Evolutionary conservation across 2,888 invertebrate species (phyloP), one percentile per base, ranked within the genome.

Genomic region (Metellina segmentata): DNA sequence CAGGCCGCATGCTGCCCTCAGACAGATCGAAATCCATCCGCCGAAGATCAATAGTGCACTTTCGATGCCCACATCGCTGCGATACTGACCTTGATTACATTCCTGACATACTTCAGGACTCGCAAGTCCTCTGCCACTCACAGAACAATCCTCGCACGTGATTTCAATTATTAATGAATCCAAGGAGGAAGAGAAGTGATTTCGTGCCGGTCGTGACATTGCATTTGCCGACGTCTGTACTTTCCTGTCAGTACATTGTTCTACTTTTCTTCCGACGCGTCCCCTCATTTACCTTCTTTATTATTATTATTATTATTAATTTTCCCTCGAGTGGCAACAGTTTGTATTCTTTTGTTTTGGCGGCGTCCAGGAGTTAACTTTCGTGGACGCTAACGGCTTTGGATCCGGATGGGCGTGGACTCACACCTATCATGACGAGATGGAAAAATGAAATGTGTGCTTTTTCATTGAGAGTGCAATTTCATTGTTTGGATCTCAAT

Each of bases 131-230:
- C 34, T 34, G 34, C 34, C 34, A 34, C 16, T 51, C 48, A 49
- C 51, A 51, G 69, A 85, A 85, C 52, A 61, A 19, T 51, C n/a
- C 13, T 74, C 11, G 48, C 51, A 90, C 86, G 91, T 91, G 91
- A 91, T 87, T 78, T 72, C 48, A 87, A 87, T 87, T 71, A 13
- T 70, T 91, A 91, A 91, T 83, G 61, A 52, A 52, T n/a, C 61
- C 52, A 9, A 78, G 52, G 53, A 90, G 90, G 85, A 90, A 85
- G 90, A 69, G 19, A 70, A 83, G 20, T 71, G 9, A 70, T 70
- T 53, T 69, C 75, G 81, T 69, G 75, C 34, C 71, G 85, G 48
- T 91, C 91, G 87, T 91, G 87, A 91, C 91, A 78, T 83, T 72
- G 82, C 77, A 70, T 48, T 79, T 16, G 19, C 69, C 13, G 48